Evolutionary conservation across 2,797 vertebrate genomes (phyloP).

Genomic region (Trichosurus vulpecula): DNA sequence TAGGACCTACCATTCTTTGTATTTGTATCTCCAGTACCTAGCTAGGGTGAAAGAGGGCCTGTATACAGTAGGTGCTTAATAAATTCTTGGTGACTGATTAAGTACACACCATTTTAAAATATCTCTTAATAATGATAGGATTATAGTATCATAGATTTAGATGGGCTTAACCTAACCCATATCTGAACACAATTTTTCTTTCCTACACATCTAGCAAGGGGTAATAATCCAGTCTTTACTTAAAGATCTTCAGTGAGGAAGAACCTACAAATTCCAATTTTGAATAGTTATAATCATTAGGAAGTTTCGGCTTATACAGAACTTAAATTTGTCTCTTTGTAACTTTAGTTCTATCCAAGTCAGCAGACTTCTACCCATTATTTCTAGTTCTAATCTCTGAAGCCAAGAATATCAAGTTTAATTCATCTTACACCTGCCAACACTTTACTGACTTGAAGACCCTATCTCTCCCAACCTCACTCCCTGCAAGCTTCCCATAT

Average conservation of each 20-base stretch:
- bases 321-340: background rate
- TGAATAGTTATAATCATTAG: background rate
- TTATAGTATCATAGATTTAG: background rate
- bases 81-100: background rate
- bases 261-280: background rate
- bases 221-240: background rate
- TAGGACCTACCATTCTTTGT: background rate
- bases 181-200: background rate
- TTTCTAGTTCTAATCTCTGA: background rate
- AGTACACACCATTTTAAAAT: background rate
- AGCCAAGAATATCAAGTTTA: background rate
- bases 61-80: background rate
- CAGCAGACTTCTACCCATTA: background rate
- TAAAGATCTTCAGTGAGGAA: background rate
- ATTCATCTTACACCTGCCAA: background rate
- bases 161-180: background rate
- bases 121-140: background rate
- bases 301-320: background rate
- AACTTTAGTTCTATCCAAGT: background rate
- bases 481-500: background rate
- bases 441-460: background rate
- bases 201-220: background rate
- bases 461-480: background rate
- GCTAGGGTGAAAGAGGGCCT: background rate
- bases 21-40: background rate